phyloP scores from a whole-genome alignment of 2,888 invertebrate genomes.

The Plagodis dolabraria region DNA sequence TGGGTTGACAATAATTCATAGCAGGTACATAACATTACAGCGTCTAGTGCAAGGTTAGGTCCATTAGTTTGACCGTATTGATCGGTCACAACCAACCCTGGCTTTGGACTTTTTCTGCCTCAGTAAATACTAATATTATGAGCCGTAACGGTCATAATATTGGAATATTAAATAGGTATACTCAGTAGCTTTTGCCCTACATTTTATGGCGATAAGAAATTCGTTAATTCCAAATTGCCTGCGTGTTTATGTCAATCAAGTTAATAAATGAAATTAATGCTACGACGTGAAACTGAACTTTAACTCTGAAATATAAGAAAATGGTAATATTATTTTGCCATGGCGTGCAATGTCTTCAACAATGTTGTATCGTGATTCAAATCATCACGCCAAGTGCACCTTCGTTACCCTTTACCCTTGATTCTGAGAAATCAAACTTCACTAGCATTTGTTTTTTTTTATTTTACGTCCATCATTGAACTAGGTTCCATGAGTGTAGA shows the following conservation, averaged over 20 bases:
- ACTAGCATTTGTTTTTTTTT: slow-evolving; percentile 1
- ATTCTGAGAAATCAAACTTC: too few species aligned
- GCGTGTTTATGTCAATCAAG: slow-evolving; percentile 20
- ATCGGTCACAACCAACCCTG: slow-evolving; percentile 55
- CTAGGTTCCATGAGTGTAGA: slow-evolving; percentile 1
- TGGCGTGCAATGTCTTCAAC: not conserved
- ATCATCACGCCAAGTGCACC: too few species aligned
- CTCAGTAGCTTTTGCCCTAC: slow-evolving; percentile 8
- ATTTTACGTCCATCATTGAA: not conserved
- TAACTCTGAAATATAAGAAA: not conserved
- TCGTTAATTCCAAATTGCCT: slow-evolving; percentile 18
- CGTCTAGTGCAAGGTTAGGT: slow-evolving; percentile 59
- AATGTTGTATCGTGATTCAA: too few species aligned
- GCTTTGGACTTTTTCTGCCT: slow-evolving; percentile 48
- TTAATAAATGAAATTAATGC: slow-evolving; percentile 13
- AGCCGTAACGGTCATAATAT: not conserved
- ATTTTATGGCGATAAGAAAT: slow-evolving; percentile 17
- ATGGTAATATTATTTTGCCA: not conserved
- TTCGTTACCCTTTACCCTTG: too few species aligned
- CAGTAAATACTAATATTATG: slow-evolving; percentile 10
- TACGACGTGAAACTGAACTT: slow-evolving; percentile 7
- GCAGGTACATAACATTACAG: not conserved
- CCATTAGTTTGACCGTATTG: slow-evolving; percentile 64
- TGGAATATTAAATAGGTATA: not conserved
- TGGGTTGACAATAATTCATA: slow-evolving; percentile 1